phyloP scores from a whole-genome alignment of 92 coral and sea anemone genomes.

The Porites lobata region DNA sequence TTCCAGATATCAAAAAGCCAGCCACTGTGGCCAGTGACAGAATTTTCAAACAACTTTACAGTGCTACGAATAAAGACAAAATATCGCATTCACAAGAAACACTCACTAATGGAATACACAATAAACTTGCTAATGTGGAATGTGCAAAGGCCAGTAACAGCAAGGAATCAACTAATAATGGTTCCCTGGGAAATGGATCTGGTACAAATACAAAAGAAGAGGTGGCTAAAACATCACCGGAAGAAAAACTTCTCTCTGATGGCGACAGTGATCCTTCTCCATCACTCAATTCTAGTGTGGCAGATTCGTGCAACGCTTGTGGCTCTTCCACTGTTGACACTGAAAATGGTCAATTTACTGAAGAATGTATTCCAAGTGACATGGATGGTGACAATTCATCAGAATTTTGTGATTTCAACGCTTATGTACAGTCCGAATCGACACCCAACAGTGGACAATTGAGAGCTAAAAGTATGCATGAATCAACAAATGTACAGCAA shows the following conservation, averaged over 20 bases:
- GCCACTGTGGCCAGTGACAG: neutral
- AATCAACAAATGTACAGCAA: constrained; percentile 2
- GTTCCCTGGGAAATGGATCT: neutral
- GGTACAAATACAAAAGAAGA: neutral
- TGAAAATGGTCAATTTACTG: neutral
- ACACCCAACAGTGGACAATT: neutral
- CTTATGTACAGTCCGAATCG: neutral
- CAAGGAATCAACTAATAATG: neutral
- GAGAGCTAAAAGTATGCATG: neutral
- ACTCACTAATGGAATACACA: constrained; percentile 29
- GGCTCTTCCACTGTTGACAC: constrained; percentile 1
- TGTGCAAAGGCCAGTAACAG: neutral
- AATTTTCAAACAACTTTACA: constrained; percentile 21
- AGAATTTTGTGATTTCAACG: neutral
- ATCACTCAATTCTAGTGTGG: neutral
- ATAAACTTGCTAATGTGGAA: neutral
- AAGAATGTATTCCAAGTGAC: constrained; percentile 15
- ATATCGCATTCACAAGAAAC: neutral
- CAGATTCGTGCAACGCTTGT: neutral
- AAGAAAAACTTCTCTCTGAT: constrained; percentile 16
- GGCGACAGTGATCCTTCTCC: neutral
- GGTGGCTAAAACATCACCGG: neutral
- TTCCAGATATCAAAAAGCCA: neutral
- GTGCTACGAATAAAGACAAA: neutral
- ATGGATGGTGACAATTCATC: neutral